Evolutionary conservation across 2,113 vertebrate species (phyloP), one percentile per base, ranked within the genome.

Genomic region (Sebastes schlegelii): DNA sequence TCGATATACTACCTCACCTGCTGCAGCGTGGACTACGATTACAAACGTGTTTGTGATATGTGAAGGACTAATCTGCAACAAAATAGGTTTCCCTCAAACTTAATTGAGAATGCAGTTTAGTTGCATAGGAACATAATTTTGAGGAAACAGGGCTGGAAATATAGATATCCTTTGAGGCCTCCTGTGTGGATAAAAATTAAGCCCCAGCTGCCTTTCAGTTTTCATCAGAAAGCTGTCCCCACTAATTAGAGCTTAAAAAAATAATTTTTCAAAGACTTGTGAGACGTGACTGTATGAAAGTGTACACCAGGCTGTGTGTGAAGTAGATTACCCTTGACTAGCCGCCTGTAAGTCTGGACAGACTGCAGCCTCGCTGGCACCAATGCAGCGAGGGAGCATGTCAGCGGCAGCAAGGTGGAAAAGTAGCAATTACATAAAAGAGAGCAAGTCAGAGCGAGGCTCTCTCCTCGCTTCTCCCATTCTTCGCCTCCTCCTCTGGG

Each of bases 351-450:
- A 79, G 62, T 68, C 84, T 85, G 84, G 86, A 79, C 79, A 11
- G 68, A 74, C 61, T 68, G 63, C 71, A 23, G 83, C 61, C 63
- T 86, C 11, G 2, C 70, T 77, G 74, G 72, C 77, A 72, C 62
- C 80, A 48, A 23, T 8, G 8, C 58, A 71, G 57, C 63, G 79
- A 83, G 69, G 60, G 54, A 82, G 48, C 74, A 75, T 83, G 70
- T 82, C 89, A 46, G 89, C 60, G 13, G 60, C 87, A 76, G 72
- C 89, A 83, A 88, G 91, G 87, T 91, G 90, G 91, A 90, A 90
- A 93, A 89, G 88, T 77, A 87, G 74, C 83, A 84, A 74, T 89
- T 78, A 84, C 85, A 89, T 87, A 74, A 93, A 91, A 92, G 80
- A 82, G 49, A 85, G 65, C 74, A 48, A 90, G 82, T 52, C 74